Conservation (phyloP, 2,797 vertebrate species). For the Chelon labrosus region DNA sequence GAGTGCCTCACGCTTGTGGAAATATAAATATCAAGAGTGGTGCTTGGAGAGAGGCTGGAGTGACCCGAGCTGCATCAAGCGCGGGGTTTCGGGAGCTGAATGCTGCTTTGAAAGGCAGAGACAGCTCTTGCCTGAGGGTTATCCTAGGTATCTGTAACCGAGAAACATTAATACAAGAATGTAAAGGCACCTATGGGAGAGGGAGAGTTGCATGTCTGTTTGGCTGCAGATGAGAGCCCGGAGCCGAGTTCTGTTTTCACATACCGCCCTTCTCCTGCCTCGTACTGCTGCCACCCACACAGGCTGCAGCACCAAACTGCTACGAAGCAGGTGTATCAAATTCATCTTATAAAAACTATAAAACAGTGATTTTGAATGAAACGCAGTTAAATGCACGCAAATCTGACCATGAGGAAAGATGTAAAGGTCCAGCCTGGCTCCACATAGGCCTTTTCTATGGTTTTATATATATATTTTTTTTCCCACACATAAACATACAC, state of each 20-base stretch:
- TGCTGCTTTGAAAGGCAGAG: conserved; percentile 66
- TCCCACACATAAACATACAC: background rate
- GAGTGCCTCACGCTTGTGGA: conserved; percentile 71
- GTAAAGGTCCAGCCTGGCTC: background rate
- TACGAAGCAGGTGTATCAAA: conserved; percentile 60
- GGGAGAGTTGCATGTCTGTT: conserved; percentile 63
- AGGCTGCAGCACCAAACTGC: conserved; percentile 64
- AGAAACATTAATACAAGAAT: conserved; percentile 65
- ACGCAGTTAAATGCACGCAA: conserved; percentile 16
- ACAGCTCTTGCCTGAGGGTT: conserved; percentile 68
- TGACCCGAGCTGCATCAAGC: conserved; percentile 64
- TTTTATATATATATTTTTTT: background rate
- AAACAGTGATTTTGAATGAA: conserved; percentile 44
- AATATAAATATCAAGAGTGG: conserved; percentile 81
- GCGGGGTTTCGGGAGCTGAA: conserved; percentile 46
- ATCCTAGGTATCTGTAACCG: conserved; percentile 63
- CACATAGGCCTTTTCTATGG: background rate
- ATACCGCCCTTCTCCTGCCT: conserved; percentile 68
- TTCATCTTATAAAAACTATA: conserved; percentile 11
- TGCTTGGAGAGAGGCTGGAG: conserved; percentile 68
- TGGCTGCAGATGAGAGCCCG: conserved; percentile 74
- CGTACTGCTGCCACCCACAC: conserved; percentile 73
- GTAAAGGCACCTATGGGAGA: conserved; percentile 78
- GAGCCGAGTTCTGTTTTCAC: conserved; percentile 73
- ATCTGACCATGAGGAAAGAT: conserved; percentile 14